Conservation (phyloP, 2,888 invertebrate genomes). For the Apamea epomidion region DNA sequence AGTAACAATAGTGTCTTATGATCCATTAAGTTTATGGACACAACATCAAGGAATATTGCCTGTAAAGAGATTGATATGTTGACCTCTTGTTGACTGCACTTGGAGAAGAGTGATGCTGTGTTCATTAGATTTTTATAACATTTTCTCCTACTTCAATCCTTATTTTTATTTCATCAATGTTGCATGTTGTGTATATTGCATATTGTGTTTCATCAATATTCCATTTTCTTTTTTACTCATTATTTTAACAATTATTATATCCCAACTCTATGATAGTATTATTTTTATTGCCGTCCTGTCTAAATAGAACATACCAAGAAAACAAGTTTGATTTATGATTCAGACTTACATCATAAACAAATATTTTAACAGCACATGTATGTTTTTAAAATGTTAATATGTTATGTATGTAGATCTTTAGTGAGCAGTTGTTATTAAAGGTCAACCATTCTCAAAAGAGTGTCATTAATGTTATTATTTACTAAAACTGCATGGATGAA, state of each 20-base stretch:
- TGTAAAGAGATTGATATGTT: neutral
- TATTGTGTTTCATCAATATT: no score
- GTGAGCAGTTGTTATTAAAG: neutral
- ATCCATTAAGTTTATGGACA: neutral
- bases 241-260: neutral
- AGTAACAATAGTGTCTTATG: neutral
- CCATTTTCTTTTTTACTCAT: no score
- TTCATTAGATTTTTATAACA: neutral
- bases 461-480: neutral
- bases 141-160: neutral
- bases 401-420: neutral
- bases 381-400: neutral
- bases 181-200: no score
- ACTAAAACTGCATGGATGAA: neutral
- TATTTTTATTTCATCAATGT: neutral
- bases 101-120: neutral
- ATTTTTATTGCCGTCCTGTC: neutral
- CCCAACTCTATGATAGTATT: no score
- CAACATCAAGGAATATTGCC: neutral
- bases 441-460: neutral
- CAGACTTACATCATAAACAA: constrained; percentile 18
- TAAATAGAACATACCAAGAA: neutral
- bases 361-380: constrained; percentile 19
- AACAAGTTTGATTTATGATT: neutral
- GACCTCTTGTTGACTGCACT: neutral